These are phyloP conservation scores for Hybos culiciformis DNA, from an alignment of 2,888 invertebrate genomes.

Conservation along the genomic window DNA sequence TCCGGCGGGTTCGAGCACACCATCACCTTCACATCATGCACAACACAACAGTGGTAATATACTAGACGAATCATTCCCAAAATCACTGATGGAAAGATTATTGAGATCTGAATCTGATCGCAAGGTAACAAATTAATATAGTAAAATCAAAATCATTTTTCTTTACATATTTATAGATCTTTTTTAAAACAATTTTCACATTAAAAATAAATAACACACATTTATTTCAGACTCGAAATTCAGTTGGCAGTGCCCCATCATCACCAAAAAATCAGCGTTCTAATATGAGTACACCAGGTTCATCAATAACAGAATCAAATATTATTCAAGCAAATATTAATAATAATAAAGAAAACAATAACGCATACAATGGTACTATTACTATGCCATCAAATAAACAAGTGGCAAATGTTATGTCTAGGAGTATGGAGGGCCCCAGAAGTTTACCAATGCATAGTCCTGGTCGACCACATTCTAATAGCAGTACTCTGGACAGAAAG, in stretches of 20 bases:
- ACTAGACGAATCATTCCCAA: constrained; percentile 47
- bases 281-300: constrained; percentile 34
- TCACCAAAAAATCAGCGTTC: constrained; percentile 39
- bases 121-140: constrained; percentile 26
- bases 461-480: constrained; percentile 33
- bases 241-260: constrained; percentile 49
- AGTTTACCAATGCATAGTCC: constrained; percentile 39
- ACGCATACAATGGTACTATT: constrained; percentile 19
- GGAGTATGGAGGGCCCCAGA: constrained; percentile 46
- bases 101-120: constrained; percentile 43
- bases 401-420: constrained; percentile 38
- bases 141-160: not conserved
- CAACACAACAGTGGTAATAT: constrained; percentile 26
- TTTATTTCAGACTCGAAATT: constrained; percentile 28
- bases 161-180: not conserved
- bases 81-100: constrained; percentile 50
- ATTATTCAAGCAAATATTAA: constrained; percentile 8
- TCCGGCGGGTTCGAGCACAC: constrained; percentile 50
- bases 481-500: constrained; percentile 43
- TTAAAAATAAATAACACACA: not conserved
- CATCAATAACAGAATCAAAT: constrained; percentile 22
- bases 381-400: constrained; percentile 24
- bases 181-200: not conserved
- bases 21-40: constrained; percentile 36
- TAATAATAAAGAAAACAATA: constrained; percentile 14